Percentiles rank a stretch among this genome's conserved stretches.
These are phyloP conservation scores for Steinernema carpocapsae DNA, from an alignment of 2,888 invertebrate species.

Conservation along the genomic window DNA sequence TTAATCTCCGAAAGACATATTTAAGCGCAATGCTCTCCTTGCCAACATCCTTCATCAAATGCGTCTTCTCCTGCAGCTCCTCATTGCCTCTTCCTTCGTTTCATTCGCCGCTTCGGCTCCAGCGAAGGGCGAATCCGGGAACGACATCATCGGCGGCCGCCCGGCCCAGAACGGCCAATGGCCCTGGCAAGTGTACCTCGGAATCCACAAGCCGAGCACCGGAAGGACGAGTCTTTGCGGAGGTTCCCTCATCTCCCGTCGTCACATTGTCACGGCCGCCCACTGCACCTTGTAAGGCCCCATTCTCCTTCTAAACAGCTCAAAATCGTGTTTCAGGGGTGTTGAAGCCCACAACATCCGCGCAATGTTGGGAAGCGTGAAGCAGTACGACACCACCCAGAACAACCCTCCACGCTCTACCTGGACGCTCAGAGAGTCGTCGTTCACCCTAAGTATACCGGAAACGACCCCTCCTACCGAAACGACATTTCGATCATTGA, in stretches of 20 bases:
- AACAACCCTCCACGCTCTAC: not conserved
- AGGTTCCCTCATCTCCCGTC: conserved; percentile 4
- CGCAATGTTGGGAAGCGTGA: conserved; percentile 19
- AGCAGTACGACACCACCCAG: not conserved
- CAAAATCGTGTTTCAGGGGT: not conserved
- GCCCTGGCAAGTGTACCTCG: conserved; percentile 15
- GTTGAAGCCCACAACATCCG: not conserved
- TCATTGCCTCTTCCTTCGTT: not conserved
- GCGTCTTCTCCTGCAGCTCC: not conserved
- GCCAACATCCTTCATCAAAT: not conserved
- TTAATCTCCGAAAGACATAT: not conserved
- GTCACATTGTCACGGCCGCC: conserved; percentile 15
- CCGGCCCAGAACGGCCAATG: not conserved
- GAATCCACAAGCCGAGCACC: not conserved
- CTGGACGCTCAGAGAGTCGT: not conserved
- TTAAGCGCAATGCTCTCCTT: not conserved
- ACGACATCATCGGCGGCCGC: conserved; percentile 18
- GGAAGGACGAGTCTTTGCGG: not conserved
- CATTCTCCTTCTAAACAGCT: not conserved
- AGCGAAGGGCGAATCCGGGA: not conserved
- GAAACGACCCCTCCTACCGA: conserved; percentile 5
- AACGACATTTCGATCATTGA: conserved; percentile 31
- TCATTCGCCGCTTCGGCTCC: not conserved
- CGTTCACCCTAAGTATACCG: conserved; percentile 11
- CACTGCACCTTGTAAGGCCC: conserved; percentile 25